phyloP scores from a whole-genome alignment of 2,888 invertebrate species.

The Sinotaia quadrata region DNA sequence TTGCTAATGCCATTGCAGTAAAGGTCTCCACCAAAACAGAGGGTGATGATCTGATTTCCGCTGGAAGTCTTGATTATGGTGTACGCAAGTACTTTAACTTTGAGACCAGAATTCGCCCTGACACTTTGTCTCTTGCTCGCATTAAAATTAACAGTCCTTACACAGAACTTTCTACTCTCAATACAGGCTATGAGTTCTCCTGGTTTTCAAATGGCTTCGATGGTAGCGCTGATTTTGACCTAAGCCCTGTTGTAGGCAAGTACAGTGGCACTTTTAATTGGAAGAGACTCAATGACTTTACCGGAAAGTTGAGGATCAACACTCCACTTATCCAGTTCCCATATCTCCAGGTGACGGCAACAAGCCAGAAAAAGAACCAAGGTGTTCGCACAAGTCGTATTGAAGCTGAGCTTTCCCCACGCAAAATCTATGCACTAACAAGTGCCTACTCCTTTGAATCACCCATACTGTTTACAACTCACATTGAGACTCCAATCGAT shows the following conservation, averaged over 20 bases:
- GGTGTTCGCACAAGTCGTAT: conserved; percentile 27
- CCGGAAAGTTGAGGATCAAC: conserved; percentile 39
- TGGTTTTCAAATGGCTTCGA: conserved; percentile 23
- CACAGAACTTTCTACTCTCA: conserved; percentile 22
- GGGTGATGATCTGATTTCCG: conserved; percentile 27
- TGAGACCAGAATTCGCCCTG: conserved; percentile 15
- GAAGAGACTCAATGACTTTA: conserved; percentile 31
- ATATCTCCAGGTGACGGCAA: conserved; percentile 38
- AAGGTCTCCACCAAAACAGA: conserved; percentile 33
- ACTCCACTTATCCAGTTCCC: conserved; percentile 43
- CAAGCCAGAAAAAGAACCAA: conserved; percentile 27
- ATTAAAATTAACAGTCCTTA: conserved; percentile 33
- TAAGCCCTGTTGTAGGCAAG: conserved; percentile 37
- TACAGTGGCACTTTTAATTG: conserved; percentile 33
- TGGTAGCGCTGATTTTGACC: conserved; percentile 39
- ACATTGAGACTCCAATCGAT: conserved; percentile 46
- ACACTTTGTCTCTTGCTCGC: conserved; percentile 20
- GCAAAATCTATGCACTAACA: conserved; percentile 30
- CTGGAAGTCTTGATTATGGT: conserved; percentile 31
- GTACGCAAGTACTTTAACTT: conserved; percentile 27
- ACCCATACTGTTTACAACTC: conserved; percentile 39
- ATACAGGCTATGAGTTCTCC: conserved; percentile 30
- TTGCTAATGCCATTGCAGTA: conserved; percentile 21
- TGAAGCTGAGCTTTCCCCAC: conserved; percentile 36
- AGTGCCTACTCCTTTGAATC: conserved; percentile 28